Evolutionary conservation across 2,797 vertebrate genomes (phyloP), one percentile per base, ranked within the genome.

Genomic region (Saxicola maurus): DNA sequence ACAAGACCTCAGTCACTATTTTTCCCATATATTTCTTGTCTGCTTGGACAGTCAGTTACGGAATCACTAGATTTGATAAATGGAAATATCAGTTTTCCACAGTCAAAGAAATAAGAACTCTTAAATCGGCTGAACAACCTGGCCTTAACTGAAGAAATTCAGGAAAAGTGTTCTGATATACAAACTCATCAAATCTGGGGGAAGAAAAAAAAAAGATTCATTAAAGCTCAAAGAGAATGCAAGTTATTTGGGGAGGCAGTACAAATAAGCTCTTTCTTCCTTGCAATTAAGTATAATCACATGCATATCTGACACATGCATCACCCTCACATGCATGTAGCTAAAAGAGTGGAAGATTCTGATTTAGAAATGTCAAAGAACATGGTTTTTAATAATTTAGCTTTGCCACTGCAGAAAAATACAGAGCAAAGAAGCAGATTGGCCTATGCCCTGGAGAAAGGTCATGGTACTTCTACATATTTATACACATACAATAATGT

Each of bases 241-340:
- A 75, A 84, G 38, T 55, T 89, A 77, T 46, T 12, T 88, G 72
- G 51, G 57, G 65, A 89, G 45, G 77, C 89, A 90, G n/a, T 38
- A 89, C 57, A 82, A 62, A 33, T 81, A 77, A 81, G 16, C 13
- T 81, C 56, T 53, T 84, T 82, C 42, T 89, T 86, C 60, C 13
- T 76, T 89, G 59, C 73, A 91, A 83, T 89, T 87, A 87, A 76
- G 19, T 62, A 46, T 79, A 89, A 87, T 89, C 61, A 87, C 38
- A 60, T 30, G 73, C 56, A 69, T 83, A 87, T 85, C 48, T 89
- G 77, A 82, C 72, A 62, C 42, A 62, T 66, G 35, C 60, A 62
- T 86, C 42, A 71, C 30, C 40, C 75, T 56, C 79, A 79, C 57
- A 86, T 67, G 59, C 24, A 59, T 68, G 53, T 56, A 82, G 43